Conservation (phyloP, 1,140 invertebrate genomes). For the Myzus persicae region DNA sequence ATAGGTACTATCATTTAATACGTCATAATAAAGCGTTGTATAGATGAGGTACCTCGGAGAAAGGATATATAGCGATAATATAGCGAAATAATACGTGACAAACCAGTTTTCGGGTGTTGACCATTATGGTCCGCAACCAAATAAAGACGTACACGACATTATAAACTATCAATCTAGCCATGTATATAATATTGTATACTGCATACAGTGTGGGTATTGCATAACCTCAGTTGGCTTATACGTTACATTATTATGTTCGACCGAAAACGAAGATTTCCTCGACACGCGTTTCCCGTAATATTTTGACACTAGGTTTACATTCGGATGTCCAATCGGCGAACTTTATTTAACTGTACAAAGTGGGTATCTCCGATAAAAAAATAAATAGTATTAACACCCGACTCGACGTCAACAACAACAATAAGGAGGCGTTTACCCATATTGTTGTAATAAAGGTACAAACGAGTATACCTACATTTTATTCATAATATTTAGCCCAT, state of each 20-base stretch:
- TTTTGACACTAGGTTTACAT: neutral
- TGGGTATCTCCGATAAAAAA: neutral
- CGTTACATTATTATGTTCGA: too few species aligned
- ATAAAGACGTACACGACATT: slow-evolving; percentile 46
- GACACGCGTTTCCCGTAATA: neutral
- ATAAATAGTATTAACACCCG: neutral
- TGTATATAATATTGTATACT: neutral
- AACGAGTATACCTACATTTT: neutral
- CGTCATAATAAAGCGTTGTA: neutral
- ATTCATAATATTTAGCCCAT: neutral
- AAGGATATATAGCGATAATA: neutral
- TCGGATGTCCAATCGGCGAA: neutral
- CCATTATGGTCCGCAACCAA: slow-evolving; percentile 44
- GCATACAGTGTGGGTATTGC: slow-evolving; percentile 26
- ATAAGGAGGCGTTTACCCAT: neutral
- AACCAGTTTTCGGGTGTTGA: slow-evolving; percentile 57
- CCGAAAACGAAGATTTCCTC: neutral
- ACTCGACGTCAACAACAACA: neutral
- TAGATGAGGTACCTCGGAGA: neutral
- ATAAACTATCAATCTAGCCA: neutral
- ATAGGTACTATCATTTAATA: neutral
- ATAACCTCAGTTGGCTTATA: neutral
- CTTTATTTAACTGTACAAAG: neutral
- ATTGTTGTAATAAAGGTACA: too few species aligned
- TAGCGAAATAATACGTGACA: slow-evolving; percentile 4